phyloP scores from a whole-genome alignment of 2,797 vertebrate species.

The Cyprinodon diabolis region DNA sequence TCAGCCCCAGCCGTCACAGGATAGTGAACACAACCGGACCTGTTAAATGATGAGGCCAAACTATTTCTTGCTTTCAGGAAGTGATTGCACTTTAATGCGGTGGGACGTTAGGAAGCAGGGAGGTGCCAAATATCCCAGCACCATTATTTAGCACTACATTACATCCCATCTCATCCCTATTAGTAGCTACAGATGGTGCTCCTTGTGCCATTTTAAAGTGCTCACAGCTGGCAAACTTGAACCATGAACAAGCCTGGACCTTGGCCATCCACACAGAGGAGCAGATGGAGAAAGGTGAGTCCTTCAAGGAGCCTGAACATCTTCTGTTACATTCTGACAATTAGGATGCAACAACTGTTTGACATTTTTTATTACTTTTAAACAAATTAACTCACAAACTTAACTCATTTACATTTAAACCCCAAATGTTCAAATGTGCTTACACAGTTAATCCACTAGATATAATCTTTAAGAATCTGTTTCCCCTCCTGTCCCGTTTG shows the following conservation, averaged over 20 bases:
- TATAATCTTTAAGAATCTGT: no score
- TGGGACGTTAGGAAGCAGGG: conserved; percentile 39
- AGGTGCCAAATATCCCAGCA: conserved; percentile 57
- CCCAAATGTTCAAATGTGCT: neutral
- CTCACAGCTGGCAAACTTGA: conserved; percentile 74
- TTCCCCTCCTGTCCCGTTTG: no score
- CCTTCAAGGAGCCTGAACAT: conserved; percentile 13
- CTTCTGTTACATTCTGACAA: neutral
- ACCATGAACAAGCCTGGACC: conserved; percentile 57
- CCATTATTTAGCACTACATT: conserved; percentile 76
- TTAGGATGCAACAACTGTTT: neutral
- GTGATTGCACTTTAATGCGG: conserved; percentile 53
- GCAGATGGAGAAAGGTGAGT: conserved; percentile 57
- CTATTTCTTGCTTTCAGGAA: conserved; percentile 53
- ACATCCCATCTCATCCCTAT: conserved; percentile 68
- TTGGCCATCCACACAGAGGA: conserved; percentile 55
- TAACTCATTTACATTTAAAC: neutral
- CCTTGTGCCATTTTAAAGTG: conserved; percentile 62
- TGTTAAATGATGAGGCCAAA: conserved; percentile 43
- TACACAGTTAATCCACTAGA: no score
- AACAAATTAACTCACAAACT: neutral
- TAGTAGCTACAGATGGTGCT: conserved; percentile 74
- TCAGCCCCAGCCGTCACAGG: conserved; percentile 27
- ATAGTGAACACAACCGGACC: conserved; percentile 35
- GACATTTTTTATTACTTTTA: neutral